Evolutionary conservation across 2,113 vertebrate genomes (phyloP).

Genomic region (Poeciliopsis turrubarensis): DNA sequence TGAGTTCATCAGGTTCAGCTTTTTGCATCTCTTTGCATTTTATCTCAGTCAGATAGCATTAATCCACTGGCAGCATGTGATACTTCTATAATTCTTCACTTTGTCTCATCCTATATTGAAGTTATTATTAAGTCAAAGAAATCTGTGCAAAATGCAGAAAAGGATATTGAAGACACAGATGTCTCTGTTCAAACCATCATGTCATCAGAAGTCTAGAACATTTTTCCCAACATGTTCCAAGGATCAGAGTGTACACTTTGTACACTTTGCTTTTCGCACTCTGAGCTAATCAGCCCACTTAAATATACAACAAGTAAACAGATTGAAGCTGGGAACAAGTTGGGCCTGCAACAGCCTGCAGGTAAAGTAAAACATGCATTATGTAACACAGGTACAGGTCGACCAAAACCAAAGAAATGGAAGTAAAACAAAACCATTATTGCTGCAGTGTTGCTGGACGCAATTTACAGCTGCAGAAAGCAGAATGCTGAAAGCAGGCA

Average conservation of each 20-base stretch:
- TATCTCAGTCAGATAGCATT: neutral
- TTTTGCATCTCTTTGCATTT: neutral
- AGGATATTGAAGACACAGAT: neutral
- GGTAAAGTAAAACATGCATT: neutral
- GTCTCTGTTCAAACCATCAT: neutral
- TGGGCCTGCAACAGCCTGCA: conserved; percentile 14
- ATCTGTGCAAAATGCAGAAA: conserved; percentile 4
- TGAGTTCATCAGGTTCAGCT: neutral
- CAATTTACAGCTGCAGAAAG: neutral
- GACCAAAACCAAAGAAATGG: neutral
- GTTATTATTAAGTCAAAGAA: neutral
- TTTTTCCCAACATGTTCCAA: neutral
- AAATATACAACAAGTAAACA: neutral
- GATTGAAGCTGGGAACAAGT: conserved; percentile 3
- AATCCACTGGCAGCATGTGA: neutral
- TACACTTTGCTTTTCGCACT: neutral
- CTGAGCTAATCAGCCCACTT: neutral
- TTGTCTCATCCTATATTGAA: neutral
- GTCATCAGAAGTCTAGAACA: neutral
- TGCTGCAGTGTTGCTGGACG: neutral
- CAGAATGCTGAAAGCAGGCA: neutral
- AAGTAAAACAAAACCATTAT: neutral
- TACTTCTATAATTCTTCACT: neutral
- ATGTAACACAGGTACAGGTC: neutral
- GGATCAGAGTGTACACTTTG: conserved; percentile 13